These are phyloP conservation scores for Agrotis exclamationis DNA, from an alignment of 2,888 invertebrate species.

Conservation along the genomic window DNA sequence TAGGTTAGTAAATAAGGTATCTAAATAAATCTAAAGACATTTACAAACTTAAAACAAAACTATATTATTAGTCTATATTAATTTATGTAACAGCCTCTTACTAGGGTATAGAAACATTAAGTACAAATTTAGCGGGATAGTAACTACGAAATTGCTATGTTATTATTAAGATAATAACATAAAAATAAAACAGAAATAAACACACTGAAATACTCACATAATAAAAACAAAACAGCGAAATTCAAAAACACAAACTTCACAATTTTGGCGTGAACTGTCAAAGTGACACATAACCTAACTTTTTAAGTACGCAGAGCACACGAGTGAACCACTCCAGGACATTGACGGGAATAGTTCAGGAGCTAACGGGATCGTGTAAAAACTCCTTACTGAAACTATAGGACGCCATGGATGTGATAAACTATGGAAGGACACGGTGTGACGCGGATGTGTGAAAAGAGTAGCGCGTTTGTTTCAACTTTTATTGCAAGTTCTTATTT, in stretches of 20 bases:
- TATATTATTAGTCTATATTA: too few species aligned
- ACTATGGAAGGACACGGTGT: constrained; percentile 45
- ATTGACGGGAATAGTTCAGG: constrained; percentile 82
- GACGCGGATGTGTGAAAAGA: constrained; percentile 1
- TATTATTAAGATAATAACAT: not conserved
- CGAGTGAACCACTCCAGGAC: constrained; percentile 78
- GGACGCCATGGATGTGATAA: constrained; percentile 41
- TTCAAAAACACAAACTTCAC: constrained; percentile 68
- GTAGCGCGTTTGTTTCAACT: constrained; percentile 3
- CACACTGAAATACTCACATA: constrained; percentile 55
- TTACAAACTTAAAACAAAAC: too few species aligned
- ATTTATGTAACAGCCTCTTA: too few species aligned
- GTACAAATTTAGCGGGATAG: too few species aligned
- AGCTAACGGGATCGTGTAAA: constrained; percentile 79
- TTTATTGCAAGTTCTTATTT: constrained; percentile 4
- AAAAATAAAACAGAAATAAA: not conserved
- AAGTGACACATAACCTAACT: constrained; percentile 78
- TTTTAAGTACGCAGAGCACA: constrained; percentile 69
- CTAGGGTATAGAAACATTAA: too few species aligned
- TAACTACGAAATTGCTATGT: not conserved
- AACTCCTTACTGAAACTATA: constrained; percentile 76
- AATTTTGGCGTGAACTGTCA: constrained; percentile 81
- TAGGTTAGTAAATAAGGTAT: too few species aligned
- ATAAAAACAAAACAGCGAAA: constrained; percentile 43
- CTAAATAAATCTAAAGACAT: too few species aligned